Percentiles rank a stretch among this genome's conserved stretches.
Conservation (phyloP, 2,797 vertebrate species). For the Crenuchus spilurus region DNA sequence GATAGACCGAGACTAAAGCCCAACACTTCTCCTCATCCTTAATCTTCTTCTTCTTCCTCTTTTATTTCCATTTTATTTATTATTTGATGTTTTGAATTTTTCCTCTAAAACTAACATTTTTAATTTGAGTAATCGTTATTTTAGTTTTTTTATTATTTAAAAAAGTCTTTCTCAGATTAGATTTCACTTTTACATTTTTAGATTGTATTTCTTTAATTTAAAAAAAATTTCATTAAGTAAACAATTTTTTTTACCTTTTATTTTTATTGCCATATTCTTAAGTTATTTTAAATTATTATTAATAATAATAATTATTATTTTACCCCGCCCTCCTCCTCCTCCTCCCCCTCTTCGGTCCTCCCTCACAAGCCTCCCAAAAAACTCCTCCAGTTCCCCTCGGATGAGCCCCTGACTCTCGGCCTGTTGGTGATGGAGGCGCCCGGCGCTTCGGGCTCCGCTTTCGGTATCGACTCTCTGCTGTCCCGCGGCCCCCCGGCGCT, state of each 20-base stretch:
- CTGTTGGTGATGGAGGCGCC: constrained; percentile 89
- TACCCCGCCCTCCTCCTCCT: too few species aligned
- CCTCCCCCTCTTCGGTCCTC: too few species aligned
- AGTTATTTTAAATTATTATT: neutral
- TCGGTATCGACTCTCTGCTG: constrained; percentile 97
- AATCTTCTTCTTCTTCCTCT: too few species aligned
- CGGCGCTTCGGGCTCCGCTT: constrained; percentile 80
- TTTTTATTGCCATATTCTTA: neutral
- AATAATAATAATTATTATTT: neutral
- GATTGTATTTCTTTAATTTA: too few species aligned
- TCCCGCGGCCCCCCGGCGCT: constrained; percentile 82
- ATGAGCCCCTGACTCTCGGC: constrained; percentile 77
- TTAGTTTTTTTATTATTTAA: neutral
- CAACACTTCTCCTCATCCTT: too few species aligned
- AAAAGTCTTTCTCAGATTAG: too few species aligned
- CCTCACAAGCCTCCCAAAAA: too few species aligned
- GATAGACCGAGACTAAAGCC: constrained; percentile 59
- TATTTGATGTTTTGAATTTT: neutral
- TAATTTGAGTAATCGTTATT: neutral
- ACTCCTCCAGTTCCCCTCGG: constrained; percentile 54
- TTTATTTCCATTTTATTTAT: too few species aligned
- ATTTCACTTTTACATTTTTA: too few species aligned
- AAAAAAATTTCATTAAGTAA: too few species aligned
- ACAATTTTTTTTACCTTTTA: neutral
- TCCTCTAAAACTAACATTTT: neutral